phyloP scores from a whole-genome alignment of 2,113 vertebrate species.

The Typhlomys cinereus region DNA sequence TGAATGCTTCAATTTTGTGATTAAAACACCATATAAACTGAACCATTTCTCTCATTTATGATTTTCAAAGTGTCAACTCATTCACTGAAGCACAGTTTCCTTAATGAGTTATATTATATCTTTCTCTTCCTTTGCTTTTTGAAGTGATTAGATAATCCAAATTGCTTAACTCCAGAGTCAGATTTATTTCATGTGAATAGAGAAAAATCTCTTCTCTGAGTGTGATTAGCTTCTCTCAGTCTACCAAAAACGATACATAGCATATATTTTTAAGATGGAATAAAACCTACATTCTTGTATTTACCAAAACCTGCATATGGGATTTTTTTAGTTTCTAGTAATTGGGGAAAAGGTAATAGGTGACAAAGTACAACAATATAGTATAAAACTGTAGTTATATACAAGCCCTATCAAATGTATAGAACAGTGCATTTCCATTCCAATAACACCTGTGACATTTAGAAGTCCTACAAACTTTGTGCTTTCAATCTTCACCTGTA shows the following conservation, averaged over 20 bases:
- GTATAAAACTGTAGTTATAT: conserved; percentile 48
- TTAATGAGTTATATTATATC: neutral
- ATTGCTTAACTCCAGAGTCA: conserved; percentile 23
- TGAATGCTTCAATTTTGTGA: neutral
- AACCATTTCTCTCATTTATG: neutral
- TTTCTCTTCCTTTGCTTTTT: neutral
- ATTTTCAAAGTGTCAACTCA: conserved; percentile 23
- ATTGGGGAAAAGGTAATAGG: conserved; percentile 67
- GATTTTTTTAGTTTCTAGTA: conserved; percentile 71
- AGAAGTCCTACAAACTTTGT: conserved; percentile 48
- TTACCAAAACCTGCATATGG: conserved; percentile 11
- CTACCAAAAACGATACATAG: neutral
- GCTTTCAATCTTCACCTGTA: conserved; percentile 27
- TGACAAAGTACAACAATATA: conserved; percentile 61
- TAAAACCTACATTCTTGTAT: neutral
- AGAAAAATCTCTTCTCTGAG: neutral
- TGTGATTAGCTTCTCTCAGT: neutral
- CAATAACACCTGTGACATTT: conserved; percentile 79
- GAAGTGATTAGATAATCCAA: neutral
- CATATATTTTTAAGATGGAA: neutral
- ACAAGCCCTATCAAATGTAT: conserved; percentile 52
- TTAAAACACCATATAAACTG: neutral
- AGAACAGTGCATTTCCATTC: conserved; percentile 65
- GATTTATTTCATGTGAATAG: conserved; percentile 7
- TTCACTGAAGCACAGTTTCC: neutral